Conservation (phyloP, 1,140 invertebrate species). For the Musca domestica region DNA sequence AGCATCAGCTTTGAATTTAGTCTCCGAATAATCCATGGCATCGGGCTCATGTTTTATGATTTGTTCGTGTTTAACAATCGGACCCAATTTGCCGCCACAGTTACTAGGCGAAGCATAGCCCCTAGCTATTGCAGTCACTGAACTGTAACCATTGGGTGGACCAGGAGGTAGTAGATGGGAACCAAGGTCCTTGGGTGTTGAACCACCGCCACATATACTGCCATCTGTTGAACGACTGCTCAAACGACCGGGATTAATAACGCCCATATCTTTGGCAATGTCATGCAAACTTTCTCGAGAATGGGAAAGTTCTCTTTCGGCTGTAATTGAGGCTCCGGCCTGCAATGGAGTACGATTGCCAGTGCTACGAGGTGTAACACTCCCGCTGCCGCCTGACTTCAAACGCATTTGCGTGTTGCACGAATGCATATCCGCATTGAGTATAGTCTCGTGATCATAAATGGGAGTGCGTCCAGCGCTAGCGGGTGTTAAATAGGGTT, state of each 20-base stretch:
- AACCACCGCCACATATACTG: constrained; percentile 27
- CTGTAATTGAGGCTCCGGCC: constrained; percentile 3
- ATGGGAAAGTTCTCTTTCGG: constrained; percentile 31
- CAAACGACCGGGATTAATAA: constrained; percentile 34
- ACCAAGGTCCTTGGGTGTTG: constrained; percentile 31
- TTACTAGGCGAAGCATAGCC: background rate
- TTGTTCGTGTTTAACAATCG: constrained; percentile 40
- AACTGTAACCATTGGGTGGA: constrained; percentile 41
- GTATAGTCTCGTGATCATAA: constrained; percentile 28
- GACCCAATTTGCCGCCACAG: constrained; percentile 21
- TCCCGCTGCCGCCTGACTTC: constrained; percentile 20
- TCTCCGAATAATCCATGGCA: constrained; percentile 31
- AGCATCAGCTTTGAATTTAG: constrained; percentile 24
- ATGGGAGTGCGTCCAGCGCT: constrained; percentile 23
- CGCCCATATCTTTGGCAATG: constrained; percentile 22
- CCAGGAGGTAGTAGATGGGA: constrained; percentile 5
- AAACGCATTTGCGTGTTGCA: constrained; percentile 7
- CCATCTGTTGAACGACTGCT: constrained; percentile 37
- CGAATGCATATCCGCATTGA: constrained; percentile 28
- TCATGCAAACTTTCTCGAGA: constrained; percentile 29
- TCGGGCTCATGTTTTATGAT: constrained; percentile 48
- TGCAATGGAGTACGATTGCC: constrained; percentile 18
- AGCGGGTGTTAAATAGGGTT: background rate
- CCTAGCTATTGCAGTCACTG: background rate
- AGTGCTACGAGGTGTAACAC: constrained; percentile 12